Conservation (phyloP, 2,797 vertebrate species). For the Pterois miles region DNA sequence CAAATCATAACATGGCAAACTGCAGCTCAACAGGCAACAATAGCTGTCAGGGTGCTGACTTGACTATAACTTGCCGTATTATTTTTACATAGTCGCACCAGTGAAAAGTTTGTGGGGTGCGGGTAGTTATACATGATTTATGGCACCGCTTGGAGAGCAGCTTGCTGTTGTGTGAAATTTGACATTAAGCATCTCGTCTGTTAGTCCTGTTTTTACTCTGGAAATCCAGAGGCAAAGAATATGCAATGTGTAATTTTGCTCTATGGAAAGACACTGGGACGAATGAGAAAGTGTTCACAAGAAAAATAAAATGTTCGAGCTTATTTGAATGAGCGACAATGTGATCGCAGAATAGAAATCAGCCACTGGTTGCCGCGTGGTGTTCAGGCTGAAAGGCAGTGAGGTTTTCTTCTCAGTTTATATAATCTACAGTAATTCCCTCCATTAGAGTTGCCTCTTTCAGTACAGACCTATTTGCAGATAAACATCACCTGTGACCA, state of each 20-base stretch:
- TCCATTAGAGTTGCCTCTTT: conserved; percentile 8
- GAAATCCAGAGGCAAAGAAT: conserved; percentile 75
- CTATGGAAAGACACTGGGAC: conserved; percentile 31
- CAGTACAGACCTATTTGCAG: conserved; percentile 11
- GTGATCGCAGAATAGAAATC: conserved; percentile 69
- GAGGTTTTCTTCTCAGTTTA: neutral
- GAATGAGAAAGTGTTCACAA: conserved; percentile 59
- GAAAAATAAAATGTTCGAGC: conserved; percentile 39
- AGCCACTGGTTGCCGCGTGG: conserved; percentile 26
- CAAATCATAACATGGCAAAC: too few relatives aligned
- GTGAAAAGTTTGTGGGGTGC: conserved; percentile 46
- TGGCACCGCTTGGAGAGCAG: conserved; percentile 67
- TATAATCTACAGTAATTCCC: conserved; percentile 7
- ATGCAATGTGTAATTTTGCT: conserved; percentile 69
- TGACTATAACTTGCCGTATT: too few relatives aligned
- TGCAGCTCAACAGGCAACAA: too few relatives aligned
- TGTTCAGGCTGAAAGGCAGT: conserved; percentile 24
- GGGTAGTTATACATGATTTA: conserved; percentile 76
- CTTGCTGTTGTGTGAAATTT: conserved; percentile 81
- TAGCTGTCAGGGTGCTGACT: too few relatives aligned
- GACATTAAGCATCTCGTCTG: conserved; percentile 79
- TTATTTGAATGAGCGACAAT: conserved; percentile 68
- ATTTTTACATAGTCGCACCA: neutral
- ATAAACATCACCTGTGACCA: conserved; percentile 30
- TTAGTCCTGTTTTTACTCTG: conserved; percentile 64